Evolutionary conservation across 2,113 vertebrate species (phyloP).

Genomic region (Terrapene triunguis): DNA sequence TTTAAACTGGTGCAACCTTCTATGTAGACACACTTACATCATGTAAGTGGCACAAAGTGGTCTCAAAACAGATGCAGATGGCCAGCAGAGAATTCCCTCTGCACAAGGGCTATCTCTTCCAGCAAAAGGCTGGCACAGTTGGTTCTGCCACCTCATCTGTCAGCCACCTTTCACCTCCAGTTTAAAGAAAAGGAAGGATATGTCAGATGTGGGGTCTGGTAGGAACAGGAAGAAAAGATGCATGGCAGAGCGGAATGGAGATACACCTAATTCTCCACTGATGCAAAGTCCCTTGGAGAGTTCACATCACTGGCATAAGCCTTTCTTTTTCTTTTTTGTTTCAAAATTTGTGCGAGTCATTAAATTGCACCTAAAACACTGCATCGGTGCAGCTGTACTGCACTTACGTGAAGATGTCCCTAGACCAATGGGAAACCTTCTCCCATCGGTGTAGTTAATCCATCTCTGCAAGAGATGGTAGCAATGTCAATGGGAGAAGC

Average conservation of each 20-base stretch:
- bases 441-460: background rate
- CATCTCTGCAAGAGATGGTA: background rate
- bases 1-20: background rate
- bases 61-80: background rate
- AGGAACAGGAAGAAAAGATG: background rate
- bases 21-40: background rate
- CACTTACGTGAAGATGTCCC: too few species aligned
- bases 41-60: background rate
- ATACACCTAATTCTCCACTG: background rate
- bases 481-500: background rate
- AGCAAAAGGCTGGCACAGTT: background rate
- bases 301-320: background rate
- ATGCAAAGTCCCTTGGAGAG: background rate
- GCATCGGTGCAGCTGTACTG: too few species aligned
- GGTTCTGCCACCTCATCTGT: background rate
- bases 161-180: background rate
- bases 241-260: background rate
- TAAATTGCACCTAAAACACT: too few species aligned
- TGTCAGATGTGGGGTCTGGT: background rate
- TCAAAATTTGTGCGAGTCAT: too few species aligned
- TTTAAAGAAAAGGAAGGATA: background rate
- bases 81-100: background rate
- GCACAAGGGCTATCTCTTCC: background rate
- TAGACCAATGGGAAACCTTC: too few species aligned
- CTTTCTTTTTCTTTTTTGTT: too few species aligned